Evolutionary conservation across 1,140 invertebrate species (phyloP).

Genomic region (Holotrichia oblita): DNA sequence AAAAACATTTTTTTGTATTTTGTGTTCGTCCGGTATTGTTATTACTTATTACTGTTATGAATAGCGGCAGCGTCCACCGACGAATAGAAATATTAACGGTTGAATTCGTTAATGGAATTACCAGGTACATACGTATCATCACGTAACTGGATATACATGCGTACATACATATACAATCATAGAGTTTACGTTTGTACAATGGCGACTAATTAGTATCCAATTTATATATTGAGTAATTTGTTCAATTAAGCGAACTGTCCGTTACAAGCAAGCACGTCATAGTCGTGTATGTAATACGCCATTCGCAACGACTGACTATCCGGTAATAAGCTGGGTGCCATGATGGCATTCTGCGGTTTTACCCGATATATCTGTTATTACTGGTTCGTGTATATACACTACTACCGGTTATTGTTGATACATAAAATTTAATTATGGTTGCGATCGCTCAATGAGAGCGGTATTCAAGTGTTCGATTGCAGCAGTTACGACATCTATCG

Average conservation of each 20-base stretch:
- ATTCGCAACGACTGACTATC: slow-evolving; percentile 1
- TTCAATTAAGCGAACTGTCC: slow-evolving; percentile 30
- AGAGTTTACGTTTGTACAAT: too few species aligned
- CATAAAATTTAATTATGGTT: slow-evolving; percentile 27
- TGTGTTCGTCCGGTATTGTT: too few species aligned
- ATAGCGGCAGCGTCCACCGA: too few species aligned
- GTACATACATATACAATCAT: too few species aligned
- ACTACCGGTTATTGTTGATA: slow-evolving; percentile 17
- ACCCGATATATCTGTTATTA: slow-evolving; percentile 18
- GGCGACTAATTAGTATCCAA: slow-evolving; percentile 28
- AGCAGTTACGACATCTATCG: not conserved
- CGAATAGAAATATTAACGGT: slow-evolving; percentile 1
- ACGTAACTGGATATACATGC: not conserved
- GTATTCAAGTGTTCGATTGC: slow-evolving; percentile 1
- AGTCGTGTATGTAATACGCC: not conserved
- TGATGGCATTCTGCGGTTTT: slow-evolving; percentile 25
- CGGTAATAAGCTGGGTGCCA: not conserved
- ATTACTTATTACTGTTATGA: too few species aligned
- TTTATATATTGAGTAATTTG: slow-evolving; percentile 24
- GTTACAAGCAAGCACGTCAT: slow-evolving; percentile 23
- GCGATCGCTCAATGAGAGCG: not conserved
- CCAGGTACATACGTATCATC: not conserved
- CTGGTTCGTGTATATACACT: not conserved
- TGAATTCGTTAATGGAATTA: not conserved
- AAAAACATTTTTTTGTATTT: too few species aligned